Conservation (phyloP, 2,797 vertebrate species). For the Bradypodion ventrale region DNA sequence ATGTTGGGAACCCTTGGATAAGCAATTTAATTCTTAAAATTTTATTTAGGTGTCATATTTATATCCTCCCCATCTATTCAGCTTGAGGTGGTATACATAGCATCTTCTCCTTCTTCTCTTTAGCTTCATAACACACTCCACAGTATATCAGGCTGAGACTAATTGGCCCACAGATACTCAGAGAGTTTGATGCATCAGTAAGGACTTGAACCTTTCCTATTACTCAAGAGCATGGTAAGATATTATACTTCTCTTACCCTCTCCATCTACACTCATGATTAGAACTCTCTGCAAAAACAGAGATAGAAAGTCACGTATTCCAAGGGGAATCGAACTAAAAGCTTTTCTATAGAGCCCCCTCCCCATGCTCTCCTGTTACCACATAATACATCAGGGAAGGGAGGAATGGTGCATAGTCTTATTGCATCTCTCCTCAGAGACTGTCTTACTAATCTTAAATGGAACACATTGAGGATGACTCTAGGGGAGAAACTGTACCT, state of each 20-base stretch:
- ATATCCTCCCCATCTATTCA: too few relatives aligned
- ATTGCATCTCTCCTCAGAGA: background rate
- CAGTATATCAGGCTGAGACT: too few relatives aligned
- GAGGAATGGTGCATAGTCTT: background rate
- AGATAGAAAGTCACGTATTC: background rate
- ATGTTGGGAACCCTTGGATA: too few relatives aligned
- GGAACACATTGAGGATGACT: background rate
- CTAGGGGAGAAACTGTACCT: background rate
- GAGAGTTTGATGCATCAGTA: too few relatives aligned
- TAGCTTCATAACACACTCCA: too few relatives aligned
- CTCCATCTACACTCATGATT: too few relatives aligned
- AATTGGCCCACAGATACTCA: too few relatives aligned
- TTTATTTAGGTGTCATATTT: too few relatives aligned
- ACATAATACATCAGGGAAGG: background rate
- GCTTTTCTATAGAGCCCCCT: background rate
- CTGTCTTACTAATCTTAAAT: background rate
- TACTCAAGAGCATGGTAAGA: background rate
- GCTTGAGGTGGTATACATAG: too few relatives aligned
- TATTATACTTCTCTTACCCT: background rate
- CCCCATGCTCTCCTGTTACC: background rate
- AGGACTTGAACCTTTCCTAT: too few relatives aligned
- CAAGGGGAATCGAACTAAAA: background rate
- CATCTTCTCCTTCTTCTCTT: too few relatives aligned
- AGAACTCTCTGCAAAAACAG: background rate
- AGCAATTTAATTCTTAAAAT: too few relatives aligned